Evolutionary conservation across 2,797 vertebrate species (phyloP).

Genomic region (Oreortyx pictus): DNA sequence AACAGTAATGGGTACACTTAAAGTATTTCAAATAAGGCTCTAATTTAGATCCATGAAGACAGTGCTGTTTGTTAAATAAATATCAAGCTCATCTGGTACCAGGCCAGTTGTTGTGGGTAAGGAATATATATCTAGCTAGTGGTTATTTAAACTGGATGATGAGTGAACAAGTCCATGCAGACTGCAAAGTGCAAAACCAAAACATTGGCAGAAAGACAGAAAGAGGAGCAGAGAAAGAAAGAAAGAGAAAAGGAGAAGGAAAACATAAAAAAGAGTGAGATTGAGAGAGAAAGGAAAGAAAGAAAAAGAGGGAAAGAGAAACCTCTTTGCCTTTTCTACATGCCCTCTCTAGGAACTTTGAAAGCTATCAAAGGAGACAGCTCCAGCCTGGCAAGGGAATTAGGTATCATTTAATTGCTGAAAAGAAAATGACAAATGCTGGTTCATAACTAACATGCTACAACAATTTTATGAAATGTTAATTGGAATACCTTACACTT

Average conservation of each 20-base stretch:
- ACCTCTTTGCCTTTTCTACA: not conserved
- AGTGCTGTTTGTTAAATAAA: conserved; percentile 74
- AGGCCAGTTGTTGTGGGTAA: conserved; percentile 71
- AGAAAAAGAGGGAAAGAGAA: not conserved
- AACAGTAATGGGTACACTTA: conserved; percentile 68
- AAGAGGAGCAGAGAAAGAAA: not conserved
- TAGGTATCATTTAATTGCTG: conserved; percentile 73
- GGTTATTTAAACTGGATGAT: conserved; percentile 57
- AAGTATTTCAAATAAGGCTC: conserved; percentile 69
- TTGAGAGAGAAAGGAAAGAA: no score
- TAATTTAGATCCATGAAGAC: conserved; percentile 70
- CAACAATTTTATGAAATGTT: conserved; percentile 74
- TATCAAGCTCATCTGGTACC: conserved; percentile 64
- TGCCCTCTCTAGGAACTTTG: conserved; percentile 32
- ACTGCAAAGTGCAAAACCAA: not conserved
- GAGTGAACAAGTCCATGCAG: conserved; percentile 25
- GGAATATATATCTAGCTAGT: conserved; percentile 49
- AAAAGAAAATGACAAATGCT: conserved; percentile 77
- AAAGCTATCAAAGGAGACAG: conserved; percentile 70
- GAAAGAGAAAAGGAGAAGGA: not conserved
- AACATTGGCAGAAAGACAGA: not conserved
- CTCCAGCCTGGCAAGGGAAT: conserved; percentile 60
- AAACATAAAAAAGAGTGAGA: no score
- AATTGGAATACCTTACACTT: conserved; percentile 74
- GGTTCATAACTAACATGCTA: conserved; percentile 71